Evolutionary conservation across 2,113 vertebrate genomes (phyloP).

Genomic region (Boulengeromyrus knoepffleri): DNA sequence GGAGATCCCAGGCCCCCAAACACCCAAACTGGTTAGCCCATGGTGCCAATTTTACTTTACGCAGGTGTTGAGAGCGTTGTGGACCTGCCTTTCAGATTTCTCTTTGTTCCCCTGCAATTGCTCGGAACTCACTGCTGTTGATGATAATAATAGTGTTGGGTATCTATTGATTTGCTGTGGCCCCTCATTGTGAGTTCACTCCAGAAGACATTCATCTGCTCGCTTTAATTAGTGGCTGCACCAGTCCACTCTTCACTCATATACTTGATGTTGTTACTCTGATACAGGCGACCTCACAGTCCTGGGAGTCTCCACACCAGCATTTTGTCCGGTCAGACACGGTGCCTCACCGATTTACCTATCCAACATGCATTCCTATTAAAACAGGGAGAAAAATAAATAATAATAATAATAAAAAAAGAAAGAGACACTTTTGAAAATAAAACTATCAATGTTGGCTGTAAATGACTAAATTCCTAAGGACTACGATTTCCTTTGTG

Average conservation of each 20-base stretch:
- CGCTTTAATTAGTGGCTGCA: constrained; percentile 57
- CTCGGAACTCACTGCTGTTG: constrained; percentile 53
- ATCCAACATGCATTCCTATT: neutral
- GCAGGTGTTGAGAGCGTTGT: constrained; percentile 56
- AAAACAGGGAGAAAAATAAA: neutral
- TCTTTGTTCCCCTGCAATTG: constrained; percentile 59
- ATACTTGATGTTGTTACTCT: constrained; percentile 49
- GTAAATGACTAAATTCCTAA: constrained; percentile 16
- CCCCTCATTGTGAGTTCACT: constrained; percentile 57
- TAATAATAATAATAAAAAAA: neutral
- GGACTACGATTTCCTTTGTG: constrained; percentile 3
- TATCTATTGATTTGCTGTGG: constrained; percentile 59
- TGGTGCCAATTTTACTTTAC: constrained; percentile 41
- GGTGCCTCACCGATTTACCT: neutral
- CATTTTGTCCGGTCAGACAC: constrained; percentile 28
- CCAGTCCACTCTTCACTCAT: constrained; percentile 44
- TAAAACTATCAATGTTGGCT: neutral
- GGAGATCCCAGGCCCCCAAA: constrained; percentile 35
- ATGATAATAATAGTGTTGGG: constrained; percentile 56
- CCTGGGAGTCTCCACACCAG: neutral
- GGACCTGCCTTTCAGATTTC: constrained; percentile 50
- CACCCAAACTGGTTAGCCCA: constrained; percentile 29
- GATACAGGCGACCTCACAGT: constrained; percentile 43
- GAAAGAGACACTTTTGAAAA: neutral
- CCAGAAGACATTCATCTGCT: constrained; percentile 56